Evolutionary conservation across 2,113 vertebrate species (phyloP).

Genomic region (Bombycilla garrulus): DNA sequence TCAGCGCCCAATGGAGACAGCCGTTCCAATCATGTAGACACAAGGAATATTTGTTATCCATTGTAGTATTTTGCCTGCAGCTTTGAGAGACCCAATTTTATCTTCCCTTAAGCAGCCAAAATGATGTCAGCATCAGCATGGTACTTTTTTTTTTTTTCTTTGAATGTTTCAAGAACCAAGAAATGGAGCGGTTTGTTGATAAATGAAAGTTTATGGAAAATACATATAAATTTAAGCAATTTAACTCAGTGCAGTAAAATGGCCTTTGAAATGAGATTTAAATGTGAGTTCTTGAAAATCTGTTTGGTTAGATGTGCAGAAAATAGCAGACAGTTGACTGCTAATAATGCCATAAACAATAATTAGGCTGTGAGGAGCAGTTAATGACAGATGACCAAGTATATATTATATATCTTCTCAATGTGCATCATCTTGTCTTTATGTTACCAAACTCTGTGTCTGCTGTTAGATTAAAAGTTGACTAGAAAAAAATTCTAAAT

Average conservation of each 20-base stretch:
- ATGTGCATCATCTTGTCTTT: neutral
- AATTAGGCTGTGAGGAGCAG: neutral
- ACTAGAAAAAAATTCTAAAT: neutral
- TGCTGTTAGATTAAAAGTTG: neutral
- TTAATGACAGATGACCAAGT: neutral
- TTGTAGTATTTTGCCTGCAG: conserved; percentile 57
- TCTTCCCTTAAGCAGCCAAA: conserved; percentile 34
- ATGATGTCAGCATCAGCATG: neutral
- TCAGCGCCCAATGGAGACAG: neutral
- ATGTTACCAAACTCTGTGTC: rapidly evolving
- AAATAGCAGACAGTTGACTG: neutral
- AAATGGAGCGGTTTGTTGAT: neutral
- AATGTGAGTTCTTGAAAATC: neutral
- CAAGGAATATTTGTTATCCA: conserved; percentile 53
- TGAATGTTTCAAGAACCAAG: neutral
- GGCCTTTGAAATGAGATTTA: conserved; percentile 5
- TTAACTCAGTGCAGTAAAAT: neutral
- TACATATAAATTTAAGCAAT: neutral
- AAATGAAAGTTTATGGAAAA: conserved; percentile 5
- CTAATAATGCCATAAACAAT: conserved; percentile 3
- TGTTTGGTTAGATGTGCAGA: neutral
- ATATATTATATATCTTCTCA: neutral
- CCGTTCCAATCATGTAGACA: conserved; percentile 12
- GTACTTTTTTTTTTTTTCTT: neutral
- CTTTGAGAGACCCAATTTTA: conserved; percentile 59